These are phyloP conservation scores for Ciconia stormi DNA, from an alignment of 2,113 vertebrate genomes.

Conservation along the genomic window DNA sequence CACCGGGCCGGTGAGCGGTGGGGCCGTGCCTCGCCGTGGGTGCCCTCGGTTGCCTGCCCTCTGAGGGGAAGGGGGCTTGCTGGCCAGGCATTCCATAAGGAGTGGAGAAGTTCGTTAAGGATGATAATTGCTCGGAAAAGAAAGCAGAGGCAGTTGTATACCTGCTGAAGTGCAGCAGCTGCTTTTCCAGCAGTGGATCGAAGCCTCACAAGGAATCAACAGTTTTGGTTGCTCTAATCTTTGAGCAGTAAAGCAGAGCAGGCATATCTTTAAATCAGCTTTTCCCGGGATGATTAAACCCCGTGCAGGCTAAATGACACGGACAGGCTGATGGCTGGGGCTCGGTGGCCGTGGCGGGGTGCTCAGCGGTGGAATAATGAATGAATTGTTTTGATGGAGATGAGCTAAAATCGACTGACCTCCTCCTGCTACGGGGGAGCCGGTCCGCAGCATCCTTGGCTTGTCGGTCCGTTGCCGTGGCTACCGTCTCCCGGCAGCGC, in stretches of 20 bases:
- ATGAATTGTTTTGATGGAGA: not conserved
- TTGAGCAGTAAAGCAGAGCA: rapidly evolving
- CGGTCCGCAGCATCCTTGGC: constrained; percentile 39
- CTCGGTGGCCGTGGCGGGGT: not conserved
- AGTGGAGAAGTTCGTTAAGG: not conserved
- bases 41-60: not conserved
- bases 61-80: too few relatives aligned
- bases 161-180: not conserved
- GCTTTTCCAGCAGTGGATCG: not conserved
- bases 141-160: not conserved
- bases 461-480: constrained; percentile 57
- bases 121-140: not conserved
- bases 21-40: rapidly evolving
- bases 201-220: not conserved
- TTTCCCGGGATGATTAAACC: too few relatives aligned
- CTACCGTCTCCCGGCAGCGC: constrained; percentile 19
- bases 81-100: rapidly evolving
- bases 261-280: rapidly evolving
- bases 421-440: not conserved
- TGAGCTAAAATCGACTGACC: constrained; percentile 52
- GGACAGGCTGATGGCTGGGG: not conserved
- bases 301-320: not conserved
- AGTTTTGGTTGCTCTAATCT: not conserved
- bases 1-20: not conserved
- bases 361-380: not conserved